Conservation (phyloP, 2,888 invertebrate genomes). For the Bimastos eiseni region DNA sequence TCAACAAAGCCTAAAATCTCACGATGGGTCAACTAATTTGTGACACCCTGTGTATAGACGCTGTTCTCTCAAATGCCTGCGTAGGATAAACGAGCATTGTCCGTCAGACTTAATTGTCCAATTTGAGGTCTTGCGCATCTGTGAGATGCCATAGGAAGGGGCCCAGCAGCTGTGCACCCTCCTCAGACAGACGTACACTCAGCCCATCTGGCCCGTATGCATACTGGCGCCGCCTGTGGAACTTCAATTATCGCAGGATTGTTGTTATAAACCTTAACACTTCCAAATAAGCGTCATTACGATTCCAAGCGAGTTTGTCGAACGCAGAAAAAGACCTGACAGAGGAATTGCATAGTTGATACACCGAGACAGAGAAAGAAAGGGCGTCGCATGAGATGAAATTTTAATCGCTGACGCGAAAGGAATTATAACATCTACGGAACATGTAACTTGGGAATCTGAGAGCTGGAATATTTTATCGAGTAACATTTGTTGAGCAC, state of each 20-base stretch:
- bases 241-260: background rate
- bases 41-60: background rate
- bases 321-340: background rate
- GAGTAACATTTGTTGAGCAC: background rate
- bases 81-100: background rate
- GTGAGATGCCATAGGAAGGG: background rate
- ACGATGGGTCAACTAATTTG: background rate
- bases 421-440: too few relatives aligned
- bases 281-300: background rate
- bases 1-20: background rate
- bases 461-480: background rate
- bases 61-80: background rate
- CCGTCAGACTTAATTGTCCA: background rate
- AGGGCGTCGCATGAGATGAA: too few relatives aligned
- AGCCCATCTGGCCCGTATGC: background rate
- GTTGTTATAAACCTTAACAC: background rate
- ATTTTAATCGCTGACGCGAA: too few relatives aligned
- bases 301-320: background rate
- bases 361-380: background rate
- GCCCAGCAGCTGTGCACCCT: background rate
- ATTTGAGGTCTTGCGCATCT: background rate
- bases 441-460: background rate
- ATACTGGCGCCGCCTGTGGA: background rate
- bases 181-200: background rate
- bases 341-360: background rate